Evolutionary conservation across 37 sponge, comb jelly and placozoan species (phyloP).

Genomic region (Hexactinellida sp.): DNA sequence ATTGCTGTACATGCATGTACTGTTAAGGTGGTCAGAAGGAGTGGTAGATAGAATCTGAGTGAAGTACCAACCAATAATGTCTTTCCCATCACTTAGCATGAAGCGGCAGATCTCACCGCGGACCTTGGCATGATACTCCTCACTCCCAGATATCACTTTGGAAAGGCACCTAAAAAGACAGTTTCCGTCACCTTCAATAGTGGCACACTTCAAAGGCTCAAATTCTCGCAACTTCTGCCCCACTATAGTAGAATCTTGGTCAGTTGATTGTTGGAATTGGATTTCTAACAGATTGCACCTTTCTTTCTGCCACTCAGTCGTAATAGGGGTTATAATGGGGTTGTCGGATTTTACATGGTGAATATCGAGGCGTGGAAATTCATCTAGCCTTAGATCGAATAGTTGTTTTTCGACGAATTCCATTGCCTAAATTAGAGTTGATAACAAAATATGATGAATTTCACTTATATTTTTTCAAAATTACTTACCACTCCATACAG

Average conservation of each 20-base stretch:
- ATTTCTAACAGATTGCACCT: slow-evolving; percentile 11
- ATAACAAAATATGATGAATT: not conserved
- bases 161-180: not conserved
- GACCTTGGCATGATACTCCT: not conserved
- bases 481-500: not conserved
- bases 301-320: slow-evolving; percentile 12
- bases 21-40: not conserved
- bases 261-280: slow-evolving; percentile 11
- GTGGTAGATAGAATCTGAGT: not conserved
- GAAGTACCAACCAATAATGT: not conserved
- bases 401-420: not conserved
- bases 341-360: not conserved
- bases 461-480: not conserved
- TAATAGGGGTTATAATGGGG: not conserved
- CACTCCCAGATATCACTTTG: not conserved
- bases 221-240: not conserved
- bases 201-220: not conserved
- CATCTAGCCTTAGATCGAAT: not conserved
- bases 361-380: not conserved
- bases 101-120: not conserved
- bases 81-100: not conserved
- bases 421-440: slow-evolving; percentile 7
- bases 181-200: not conserved
- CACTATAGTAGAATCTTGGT: not conserved
- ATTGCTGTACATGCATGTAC: not conserved